phyloP scores from a whole-genome alignment of 2,888 invertebrate genomes.

The Amphiduros pacificus region DNA sequence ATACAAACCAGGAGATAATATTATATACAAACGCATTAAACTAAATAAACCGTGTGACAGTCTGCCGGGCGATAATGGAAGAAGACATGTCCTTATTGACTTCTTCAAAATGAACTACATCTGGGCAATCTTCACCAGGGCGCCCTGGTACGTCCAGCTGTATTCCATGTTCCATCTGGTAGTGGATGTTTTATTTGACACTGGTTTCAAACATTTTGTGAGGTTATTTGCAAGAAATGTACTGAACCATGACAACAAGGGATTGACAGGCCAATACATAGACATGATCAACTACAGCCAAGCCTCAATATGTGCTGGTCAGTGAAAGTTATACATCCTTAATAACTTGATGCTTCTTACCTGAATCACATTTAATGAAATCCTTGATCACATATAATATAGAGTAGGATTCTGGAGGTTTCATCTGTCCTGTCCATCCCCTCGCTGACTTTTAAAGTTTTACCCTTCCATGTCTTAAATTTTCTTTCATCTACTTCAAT shows the following conservation, averaged over 20 bases:
- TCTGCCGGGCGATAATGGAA: background rate
- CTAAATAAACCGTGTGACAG: background rate
- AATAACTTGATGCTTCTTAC: background rate
- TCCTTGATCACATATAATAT: no score
- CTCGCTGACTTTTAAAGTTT: no score
- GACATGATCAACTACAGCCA: conserved; percentile 41
- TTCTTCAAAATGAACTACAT: conserved; percentile 41
- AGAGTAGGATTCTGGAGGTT: no score
- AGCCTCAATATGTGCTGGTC: conserved; percentile 41
- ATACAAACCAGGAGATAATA: conserved; percentile 29
- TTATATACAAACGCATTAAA: conserved; percentile 16
- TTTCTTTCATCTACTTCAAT: no score
- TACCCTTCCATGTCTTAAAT: no score
- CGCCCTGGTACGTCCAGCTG: conserved; percentile 40
- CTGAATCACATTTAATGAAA: no score
- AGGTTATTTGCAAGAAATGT: conserved; percentile 34
- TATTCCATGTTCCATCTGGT: conserved; percentile 38
- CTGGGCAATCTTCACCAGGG: conserved; percentile 35
- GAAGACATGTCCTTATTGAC: conserved; percentile 37
- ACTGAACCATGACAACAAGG: conserved; percentile 32
- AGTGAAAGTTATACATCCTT: background rate
- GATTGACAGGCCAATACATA: conserved; percentile 39
- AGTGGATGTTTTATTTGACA: conserved; percentile 35
- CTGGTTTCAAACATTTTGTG: conserved; percentile 35
- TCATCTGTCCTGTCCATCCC: no score